phyloP scores from a whole-genome alignment of 2,113 vertebrate genomes.

The Crotalus viridis region DNA sequence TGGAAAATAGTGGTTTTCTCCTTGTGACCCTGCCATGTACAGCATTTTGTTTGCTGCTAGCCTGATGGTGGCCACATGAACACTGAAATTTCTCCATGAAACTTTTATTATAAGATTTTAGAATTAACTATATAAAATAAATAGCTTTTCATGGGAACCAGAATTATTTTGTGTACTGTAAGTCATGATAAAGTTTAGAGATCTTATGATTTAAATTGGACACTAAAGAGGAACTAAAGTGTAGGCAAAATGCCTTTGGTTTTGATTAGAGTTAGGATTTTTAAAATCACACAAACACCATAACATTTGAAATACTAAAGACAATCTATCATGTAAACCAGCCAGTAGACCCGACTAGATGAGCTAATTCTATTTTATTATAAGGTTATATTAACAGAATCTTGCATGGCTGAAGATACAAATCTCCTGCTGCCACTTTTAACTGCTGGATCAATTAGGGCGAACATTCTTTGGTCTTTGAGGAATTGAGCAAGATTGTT shows the following conservation, averaged over 20 bases:
- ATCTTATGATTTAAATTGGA: not conserved
- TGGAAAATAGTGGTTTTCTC: not conserved
- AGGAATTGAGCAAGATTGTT: not conserved
- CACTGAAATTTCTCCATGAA: not conserved
- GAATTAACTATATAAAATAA: not conserved
- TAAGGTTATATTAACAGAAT: not conserved
- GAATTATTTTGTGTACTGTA: not conserved
- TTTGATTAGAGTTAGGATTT: not conserved
- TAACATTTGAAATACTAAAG: not conserved
- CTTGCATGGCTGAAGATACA: not conserved
- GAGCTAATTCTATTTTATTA: not conserved
- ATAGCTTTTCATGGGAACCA: not conserved
- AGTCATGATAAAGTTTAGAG: not conserved
- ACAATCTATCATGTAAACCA: not conserved
- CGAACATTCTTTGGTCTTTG: not conserved
- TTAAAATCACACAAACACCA: not conserved
- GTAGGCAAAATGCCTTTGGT: not conserved
- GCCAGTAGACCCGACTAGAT: not conserved
- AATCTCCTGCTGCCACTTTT: not conserved
- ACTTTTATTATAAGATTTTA: not conserved
- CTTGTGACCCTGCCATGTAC: not conserved
- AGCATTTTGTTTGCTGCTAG: not conserved
- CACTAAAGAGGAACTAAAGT: not conserved
- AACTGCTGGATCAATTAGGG: not conserved
- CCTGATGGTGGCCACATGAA: not conserved